Evolutionary conservation across 53 echinoderm and acorn worm species (phyloP).

Genomic region (Holothuria leucospilota): DNA sequence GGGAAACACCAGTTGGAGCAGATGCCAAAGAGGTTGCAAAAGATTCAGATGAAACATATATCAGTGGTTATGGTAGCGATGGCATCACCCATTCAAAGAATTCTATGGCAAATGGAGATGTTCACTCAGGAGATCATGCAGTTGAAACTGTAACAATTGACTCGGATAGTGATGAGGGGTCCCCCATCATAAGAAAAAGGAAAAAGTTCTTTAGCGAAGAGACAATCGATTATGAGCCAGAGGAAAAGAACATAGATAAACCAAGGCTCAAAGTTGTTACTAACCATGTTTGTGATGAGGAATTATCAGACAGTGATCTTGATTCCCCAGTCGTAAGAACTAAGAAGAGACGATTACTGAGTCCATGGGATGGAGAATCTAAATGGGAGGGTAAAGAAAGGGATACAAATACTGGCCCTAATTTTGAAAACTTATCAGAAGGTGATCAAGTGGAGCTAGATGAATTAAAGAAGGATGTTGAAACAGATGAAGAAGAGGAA

Average conservation of each 20-base stretch:
- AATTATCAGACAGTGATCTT: conserved; percentile 51
- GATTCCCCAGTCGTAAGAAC: conserved; percentile 45
- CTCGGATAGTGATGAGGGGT: too few relatives aligned
- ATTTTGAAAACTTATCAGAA: too few relatives aligned
- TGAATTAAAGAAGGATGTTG: background rate
- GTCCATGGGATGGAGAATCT: conserved; percentile 58
- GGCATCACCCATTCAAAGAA: background rate
- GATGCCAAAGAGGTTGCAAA: conserved; percentile 1
- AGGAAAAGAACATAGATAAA: too few relatives aligned
- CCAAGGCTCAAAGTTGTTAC: too few relatives aligned
- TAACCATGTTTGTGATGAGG: background rate
- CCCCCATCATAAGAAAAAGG: too few relatives aligned
- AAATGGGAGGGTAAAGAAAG: background rate
- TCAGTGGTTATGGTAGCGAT: background rate
- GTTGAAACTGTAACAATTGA: too few relatives aligned
- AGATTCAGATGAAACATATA: conserved; percentile 26
- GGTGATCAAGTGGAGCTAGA: too few relatives aligned
- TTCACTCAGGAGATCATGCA: too few relatives aligned
- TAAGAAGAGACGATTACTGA: conserved; percentile 56
- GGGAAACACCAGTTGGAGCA: background rate
- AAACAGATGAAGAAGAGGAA: conserved; percentile 31
- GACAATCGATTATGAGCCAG: too few relatives aligned
- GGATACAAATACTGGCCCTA: background rate
- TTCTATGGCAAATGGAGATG: too few relatives aligned
- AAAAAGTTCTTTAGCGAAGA: too few relatives aligned